Evolutionary conservation across 2,888 invertebrate genomes (phyloP), one percentile per base, ranked within the genome.

Genomic region (Calliopum simillimum): DNA sequence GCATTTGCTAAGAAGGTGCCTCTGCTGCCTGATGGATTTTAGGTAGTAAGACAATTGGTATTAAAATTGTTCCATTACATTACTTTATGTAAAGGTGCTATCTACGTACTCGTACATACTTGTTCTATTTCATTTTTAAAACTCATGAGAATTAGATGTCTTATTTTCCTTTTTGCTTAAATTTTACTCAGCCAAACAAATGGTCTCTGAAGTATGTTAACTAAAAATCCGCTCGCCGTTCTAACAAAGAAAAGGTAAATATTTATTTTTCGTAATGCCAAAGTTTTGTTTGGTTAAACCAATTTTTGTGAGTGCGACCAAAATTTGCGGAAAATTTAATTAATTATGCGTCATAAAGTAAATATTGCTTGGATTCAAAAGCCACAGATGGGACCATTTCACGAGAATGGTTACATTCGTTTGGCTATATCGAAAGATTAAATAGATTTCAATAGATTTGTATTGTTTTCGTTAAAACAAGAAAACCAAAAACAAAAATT

Each of bases 271-370:
- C 61, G 11, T 19, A 61, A 19, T 46, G 44, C 61, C 46, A 46
- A 46, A 44, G 12, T 43, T 46, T 61, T 61, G 41, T 67, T 56
- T 47, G 66, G 14, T 25, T 66, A 23, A 21, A 65, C 72, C 70
- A 68, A 69, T 68, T 77, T 76, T 73, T 75, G 77, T 21, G 21
- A 4, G 13, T 51, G 49, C 23, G 21, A 16, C 21, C 61, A 14
- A 46, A 61, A 61, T 21, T 21, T 23, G 43, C 49, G 62, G 49
- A 62, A 80, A 80, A 80, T 79, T 80, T 80, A 80, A 79, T 80
- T 80, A 80, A 80, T 80, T 80, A 80, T 79, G 79, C 74, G 79
- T 77, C 76, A 79, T 73, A 5, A 14, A 14, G 23, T 23, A 23
- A 53, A 33, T 43, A 3, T 6, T 14, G 14, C 33, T 33, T 25